Percentiles rank a stretch among this genome's conserved stretches.
phyloP scores from a whole-genome alignment of 1,140 invertebrate species.

The Saccostrea glomerata region DNA sequence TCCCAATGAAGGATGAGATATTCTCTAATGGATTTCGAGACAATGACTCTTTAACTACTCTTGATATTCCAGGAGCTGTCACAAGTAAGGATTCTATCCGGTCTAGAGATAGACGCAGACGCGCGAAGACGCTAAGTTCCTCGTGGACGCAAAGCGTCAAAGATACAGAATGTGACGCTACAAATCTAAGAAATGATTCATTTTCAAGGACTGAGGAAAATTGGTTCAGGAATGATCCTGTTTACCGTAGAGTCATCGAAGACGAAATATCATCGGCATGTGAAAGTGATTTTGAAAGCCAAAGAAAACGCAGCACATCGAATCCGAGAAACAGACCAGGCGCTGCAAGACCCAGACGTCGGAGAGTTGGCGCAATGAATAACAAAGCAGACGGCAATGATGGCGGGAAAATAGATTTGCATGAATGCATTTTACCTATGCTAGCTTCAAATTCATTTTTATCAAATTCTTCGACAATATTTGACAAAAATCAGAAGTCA shows the following conservation, averaged over 20 bases:
- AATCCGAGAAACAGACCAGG: constrained; percentile 5
- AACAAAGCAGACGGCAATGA: not conserved
- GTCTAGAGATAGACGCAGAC: not conserved
- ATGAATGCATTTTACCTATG: not conserved
- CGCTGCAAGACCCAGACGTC: not conserved
- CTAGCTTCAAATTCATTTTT: not conserved
- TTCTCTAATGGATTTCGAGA: not conserved
- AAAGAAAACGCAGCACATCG: not conserved
- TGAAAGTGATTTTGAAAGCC: not conserved
- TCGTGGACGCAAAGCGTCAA: constrained; percentile 11
- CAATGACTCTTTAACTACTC: not conserved
- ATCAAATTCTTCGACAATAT: not conserved
- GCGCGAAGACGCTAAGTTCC: not conserved
- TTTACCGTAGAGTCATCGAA: not conserved
- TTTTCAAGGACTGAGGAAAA: not conserved
- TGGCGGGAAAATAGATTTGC: not conserved
- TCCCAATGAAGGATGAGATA: not conserved
- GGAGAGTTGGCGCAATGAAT: not conserved
- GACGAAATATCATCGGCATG: not conserved
- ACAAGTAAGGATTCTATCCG: not conserved
- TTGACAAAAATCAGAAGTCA: not conserved
- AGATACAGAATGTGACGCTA: not conserved
- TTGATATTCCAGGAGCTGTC: constrained; percentile 10
- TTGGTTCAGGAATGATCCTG: not conserved
- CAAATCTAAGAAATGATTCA: not conserved